These are phyloP conservation scores for Chironomus tentans DNA, from an alignment of 2,888 invertebrate genomes.

Conservation along the genomic window DNA sequence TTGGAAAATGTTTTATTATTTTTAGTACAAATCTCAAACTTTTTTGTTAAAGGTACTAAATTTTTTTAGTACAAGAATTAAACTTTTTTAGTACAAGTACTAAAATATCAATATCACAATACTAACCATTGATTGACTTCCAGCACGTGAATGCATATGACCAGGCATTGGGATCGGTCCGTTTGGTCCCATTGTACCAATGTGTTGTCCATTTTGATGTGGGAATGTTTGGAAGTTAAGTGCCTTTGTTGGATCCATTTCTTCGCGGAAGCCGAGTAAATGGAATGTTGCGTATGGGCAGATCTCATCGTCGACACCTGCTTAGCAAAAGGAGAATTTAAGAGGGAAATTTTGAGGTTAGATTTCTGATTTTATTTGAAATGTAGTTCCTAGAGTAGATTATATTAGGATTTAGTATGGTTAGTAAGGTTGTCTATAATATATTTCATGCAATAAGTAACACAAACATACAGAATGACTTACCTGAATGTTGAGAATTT, in stretches of 20 bases:
- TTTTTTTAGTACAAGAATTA: neutral
- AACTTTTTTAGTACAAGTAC: too few species aligned
- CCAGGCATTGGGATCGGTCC: constrained; percentile 62
- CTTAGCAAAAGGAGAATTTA: constrained; percentile 2
- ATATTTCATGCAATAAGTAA: too few species aligned
- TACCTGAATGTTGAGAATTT: too few species aligned
- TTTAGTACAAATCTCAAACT: too few species aligned
- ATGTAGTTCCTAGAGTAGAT: neutral
- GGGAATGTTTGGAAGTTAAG: constrained; percentile 84
- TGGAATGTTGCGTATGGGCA: constrained; percentile 97
- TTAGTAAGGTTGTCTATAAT: too few species aligned
- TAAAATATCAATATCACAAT: too few species aligned
- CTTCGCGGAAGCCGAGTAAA: constrained; percentile 86
- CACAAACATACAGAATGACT: too few species aligned
- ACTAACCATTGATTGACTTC: constrained; percentile 77
- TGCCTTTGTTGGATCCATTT: constrained; percentile 88
- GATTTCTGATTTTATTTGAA: neutral
- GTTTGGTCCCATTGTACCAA: constrained; percentile 74
- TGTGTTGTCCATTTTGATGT: constrained; percentile 53
- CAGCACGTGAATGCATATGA: constrained; percentile 73
- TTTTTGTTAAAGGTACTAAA: neutral
- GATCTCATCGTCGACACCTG: constrained; percentile 93
- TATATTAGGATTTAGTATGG: too few species aligned
- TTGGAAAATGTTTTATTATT: neutral
- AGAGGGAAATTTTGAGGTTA: neutral